A percentile compares a stretch with the other conserved stretches of the same genome.
phyloP scores from a whole-genome alignment of 2,113 vertebrate species.

The Osmerus mordax region DNA sequence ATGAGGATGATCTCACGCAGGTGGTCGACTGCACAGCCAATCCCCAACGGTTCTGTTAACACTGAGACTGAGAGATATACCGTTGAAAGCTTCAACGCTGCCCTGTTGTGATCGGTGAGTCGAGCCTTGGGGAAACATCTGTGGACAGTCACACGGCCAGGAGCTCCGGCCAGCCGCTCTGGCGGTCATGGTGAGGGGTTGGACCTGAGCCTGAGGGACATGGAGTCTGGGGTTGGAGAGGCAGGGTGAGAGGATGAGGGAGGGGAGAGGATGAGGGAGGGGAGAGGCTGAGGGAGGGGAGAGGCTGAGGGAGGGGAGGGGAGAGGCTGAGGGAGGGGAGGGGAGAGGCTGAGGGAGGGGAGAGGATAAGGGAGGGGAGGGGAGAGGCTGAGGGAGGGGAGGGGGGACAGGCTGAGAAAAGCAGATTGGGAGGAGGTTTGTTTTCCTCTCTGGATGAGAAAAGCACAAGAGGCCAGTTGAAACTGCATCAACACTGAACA shows the following conservation, averaged over 20 bases:
- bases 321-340: too few relatives aligned
- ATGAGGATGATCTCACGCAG: conserved; percentile 33
- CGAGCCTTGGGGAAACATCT: conserved; percentile 9
- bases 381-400: neutral
- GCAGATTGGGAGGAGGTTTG: neutral
- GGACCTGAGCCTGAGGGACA: conserved; percentile 13
- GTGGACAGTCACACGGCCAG: conserved; percentile 6
- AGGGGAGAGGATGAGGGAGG: neutral
- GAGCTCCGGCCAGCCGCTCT: conserved; percentile 2
- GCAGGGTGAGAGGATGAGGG: neutral
- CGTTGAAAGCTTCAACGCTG: conserved; percentile 23
- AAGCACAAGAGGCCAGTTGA: neutral
- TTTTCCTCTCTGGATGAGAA: neutral
- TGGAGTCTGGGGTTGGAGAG: conserved; percentile 21
- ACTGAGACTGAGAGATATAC: neutral
- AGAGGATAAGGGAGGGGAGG: accelerated
- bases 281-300: neutral
- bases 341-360: too few relatives aligned
- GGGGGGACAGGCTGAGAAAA: neutral
- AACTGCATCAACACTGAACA: neutral
- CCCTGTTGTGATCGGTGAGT: conserved; percentile 17
- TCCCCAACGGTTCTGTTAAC: neutral
- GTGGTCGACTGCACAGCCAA: conserved; percentile 19
- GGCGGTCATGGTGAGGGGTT: conserved; percentile 7
- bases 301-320: too few relatives aligned